These are phyloP conservation scores for Pseudochaenichthys georgianus DNA, from an alignment of 2,797 vertebrate species.

Conservation along the genomic window DNA sequence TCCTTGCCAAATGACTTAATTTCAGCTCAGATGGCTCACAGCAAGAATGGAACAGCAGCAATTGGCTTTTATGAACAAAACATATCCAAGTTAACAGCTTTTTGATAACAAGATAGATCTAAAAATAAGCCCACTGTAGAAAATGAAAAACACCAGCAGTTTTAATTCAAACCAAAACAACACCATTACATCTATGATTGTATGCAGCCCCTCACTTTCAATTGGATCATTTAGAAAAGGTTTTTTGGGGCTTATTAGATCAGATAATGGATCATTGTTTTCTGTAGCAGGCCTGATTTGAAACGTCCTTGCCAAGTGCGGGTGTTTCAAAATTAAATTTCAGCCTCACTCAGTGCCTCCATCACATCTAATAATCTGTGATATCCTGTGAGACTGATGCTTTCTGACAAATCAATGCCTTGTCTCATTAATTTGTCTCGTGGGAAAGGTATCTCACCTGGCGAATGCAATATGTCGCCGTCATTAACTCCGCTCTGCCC, in stretches of 20 bases:
- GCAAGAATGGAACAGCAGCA: too few relatives aligned
- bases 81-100: too few relatives aligned
- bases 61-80: too few relatives aligned
- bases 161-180: neutral
- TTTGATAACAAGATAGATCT: neutral
- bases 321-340: slow-evolving; percentile 10
- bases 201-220: neutral
- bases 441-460: slow-evolving; percentile 11
- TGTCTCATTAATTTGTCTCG: slow-evolving; percentile 20
- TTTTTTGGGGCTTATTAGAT: slow-evolving; percentile 10
- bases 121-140: neutral
- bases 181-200: neutral
- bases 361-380: slow-evolving; percentile 29
- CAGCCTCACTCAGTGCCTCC: neutral
- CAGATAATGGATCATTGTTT: slow-evolving; percentile 4
- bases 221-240: neutral
- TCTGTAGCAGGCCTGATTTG: slow-evolving; percentile 5
- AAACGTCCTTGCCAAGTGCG: neutral
- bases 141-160: neutral
- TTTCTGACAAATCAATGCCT: slow-evolving; percentile 43
- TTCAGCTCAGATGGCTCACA: too few relatives aligned
- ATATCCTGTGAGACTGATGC: slow-evolving; percentile 21
- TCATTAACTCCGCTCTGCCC: neutral
- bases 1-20: too few relatives aligned
- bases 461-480: slow-evolving; percentile 27